A percentile compares a stretch with the other conserved stretches of the same genome.
These are phyloP conservation scores for Zoroaster sp. DNA, from an alignment of 53 echinoderm and acorn worm species.

Conservation along the genomic window DNA sequence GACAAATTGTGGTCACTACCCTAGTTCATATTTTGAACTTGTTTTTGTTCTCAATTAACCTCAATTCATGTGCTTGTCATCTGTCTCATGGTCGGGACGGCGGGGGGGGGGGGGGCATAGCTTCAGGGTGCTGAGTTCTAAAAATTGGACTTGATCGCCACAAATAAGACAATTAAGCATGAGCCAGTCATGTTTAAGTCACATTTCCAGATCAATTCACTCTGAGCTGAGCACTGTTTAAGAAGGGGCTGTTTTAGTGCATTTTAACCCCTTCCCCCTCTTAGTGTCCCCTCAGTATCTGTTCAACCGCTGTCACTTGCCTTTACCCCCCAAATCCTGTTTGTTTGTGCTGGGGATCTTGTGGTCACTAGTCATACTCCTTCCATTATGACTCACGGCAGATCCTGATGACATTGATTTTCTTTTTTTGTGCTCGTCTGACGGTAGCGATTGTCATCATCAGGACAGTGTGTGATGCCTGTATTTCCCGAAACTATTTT, in stretches of 20 bases:
- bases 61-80: background rate
- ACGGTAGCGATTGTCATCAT: background rate
- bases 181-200: background rate
- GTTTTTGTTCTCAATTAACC: background rate
- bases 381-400: background rate
- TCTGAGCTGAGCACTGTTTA: too few species aligned
- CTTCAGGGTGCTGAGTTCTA: background rate
- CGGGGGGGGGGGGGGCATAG: background rate
- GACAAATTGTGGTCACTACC: background rate
- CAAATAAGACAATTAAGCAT: background rate
- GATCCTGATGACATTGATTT: too few species aligned
- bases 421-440: background rate
- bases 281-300: background rate
- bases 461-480: too few species aligned
- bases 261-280: background rate
- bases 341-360: conserved; percentile 4
- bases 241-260: background rate
- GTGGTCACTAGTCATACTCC: background rate
- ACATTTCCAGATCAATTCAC: too few species aligned
- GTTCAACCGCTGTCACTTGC: background rate
- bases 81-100: background rate
- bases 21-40: background rate
- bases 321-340: conserved; percentile 12
- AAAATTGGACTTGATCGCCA: background rate
- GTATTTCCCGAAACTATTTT: too few species aligned